Evolutionary conservation across 64 coral and sea anemone genomes (phyloP).

Genomic region (Pocillopora verrucosa): DNA sequence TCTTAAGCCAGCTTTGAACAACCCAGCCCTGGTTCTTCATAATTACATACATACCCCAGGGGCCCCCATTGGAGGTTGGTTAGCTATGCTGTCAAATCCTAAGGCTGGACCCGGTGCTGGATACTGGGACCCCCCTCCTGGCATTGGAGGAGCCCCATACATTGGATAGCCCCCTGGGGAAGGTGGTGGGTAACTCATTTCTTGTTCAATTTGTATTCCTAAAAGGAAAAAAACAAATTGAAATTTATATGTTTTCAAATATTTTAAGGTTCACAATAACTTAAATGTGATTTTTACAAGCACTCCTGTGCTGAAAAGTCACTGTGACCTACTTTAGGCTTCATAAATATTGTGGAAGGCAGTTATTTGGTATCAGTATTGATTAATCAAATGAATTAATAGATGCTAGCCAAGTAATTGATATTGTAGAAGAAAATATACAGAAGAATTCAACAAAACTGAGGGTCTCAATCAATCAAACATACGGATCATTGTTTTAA

Average conservation of each 20-base stretch:
- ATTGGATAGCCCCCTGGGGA: slow-evolving; percentile 11
- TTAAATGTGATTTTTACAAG: neutral
- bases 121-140: slow-evolving; percentile 13
- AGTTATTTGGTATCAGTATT: no score
- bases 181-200: slow-evolving; percentile 39
- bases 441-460: no score
- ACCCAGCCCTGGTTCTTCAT: neutral
- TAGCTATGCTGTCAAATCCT: slow-evolving; percentile 13
- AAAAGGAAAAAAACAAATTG: neutral
- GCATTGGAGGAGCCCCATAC: slow-evolving; percentile 32
- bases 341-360: no score
- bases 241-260: neutral
- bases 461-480: no score
- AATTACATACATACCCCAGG: slow-evolving; percentile 3
- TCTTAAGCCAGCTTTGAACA: neutral
- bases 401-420: no score
- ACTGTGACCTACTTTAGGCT: no score
- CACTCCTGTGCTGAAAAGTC: no score
- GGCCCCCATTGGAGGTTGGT: slow-evolving; percentile 7
- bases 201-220: neutral
- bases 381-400: no score
- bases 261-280: neutral
- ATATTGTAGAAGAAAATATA: no score
- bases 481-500: no score
- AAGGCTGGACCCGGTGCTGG: neutral